Conservation (phyloP, 2,888 invertebrate species). For the Micoletzkya japonica region DNA sequence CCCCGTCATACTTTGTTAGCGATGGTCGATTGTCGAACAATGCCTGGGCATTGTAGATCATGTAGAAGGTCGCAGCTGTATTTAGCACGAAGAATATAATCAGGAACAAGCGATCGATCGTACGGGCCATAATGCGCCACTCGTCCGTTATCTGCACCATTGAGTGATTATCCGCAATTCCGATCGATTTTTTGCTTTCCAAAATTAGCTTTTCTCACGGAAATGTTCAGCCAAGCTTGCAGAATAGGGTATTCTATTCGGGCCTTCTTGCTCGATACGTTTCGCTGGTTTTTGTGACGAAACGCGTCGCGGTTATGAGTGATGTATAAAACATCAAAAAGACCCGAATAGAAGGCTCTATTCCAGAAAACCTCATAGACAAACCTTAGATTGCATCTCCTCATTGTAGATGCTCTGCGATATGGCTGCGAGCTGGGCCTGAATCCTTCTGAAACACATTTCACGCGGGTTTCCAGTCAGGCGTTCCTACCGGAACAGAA, state of each 20-base stretch:
- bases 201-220: too few species aligned
- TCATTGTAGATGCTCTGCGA: constrained; percentile 47
- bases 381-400: constrained; percentile 43
- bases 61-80: constrained; percentile 33
- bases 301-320: too few species aligned
- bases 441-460: constrained; percentile 32
- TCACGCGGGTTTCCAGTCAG: neutral
- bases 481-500: constrained; percentile 31
- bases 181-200: neutral
- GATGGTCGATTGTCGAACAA: constrained; percentile 18
- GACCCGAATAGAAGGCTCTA: neutral
- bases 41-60: constrained; percentile 18
- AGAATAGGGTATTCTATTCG: neutral
- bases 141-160: constrained; percentile 50
- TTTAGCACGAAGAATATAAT: constrained; percentile 42
- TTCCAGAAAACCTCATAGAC: neutral
- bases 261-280: neutral
- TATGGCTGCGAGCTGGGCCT: constrained; percentile 46
- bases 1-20: constrained; percentile 6
- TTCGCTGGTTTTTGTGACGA: too few species aligned
- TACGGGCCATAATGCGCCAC: constrained; percentile 50
- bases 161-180: neutral
- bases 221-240: too few species aligned
- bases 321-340: too few species aligned
- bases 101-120: constrained; percentile 45